These are phyloP conservation scores for Catocala sponsa DNA, from an alignment of 2,888 invertebrate genomes.

Conservation along the genomic window DNA sequence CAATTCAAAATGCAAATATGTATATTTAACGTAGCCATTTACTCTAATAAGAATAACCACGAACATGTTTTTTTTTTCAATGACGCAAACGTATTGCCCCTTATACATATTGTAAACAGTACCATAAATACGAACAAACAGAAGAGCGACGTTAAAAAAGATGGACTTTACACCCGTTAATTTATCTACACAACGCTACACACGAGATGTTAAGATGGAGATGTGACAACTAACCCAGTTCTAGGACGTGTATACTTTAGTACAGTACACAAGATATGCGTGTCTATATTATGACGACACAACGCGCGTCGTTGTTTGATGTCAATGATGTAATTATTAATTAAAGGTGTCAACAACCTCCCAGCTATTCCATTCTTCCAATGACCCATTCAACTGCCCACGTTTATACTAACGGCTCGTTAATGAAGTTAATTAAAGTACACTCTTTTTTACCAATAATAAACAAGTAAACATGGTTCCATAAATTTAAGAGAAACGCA, in stretches of 20 bases:
- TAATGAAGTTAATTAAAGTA: slow-evolving; percentile 14
- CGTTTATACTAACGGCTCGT: slow-evolving; percentile 13
- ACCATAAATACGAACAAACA: slow-evolving; percentile 4
- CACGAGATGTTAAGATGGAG: neutral
- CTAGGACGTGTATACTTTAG: slow-evolving; percentile 9
- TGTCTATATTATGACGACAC: slow-evolving; percentile 18
- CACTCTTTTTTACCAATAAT: slow-evolving; percentile 31
- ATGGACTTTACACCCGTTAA: slow-evolving; percentile 29
- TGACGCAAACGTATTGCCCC: too few species aligned
- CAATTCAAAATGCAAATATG: neutral
- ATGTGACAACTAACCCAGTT: slow-evolving; percentile 17
- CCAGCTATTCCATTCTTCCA: slow-evolving; percentile 26
- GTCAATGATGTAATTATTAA: slow-evolving; percentile 37
- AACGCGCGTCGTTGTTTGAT: slow-evolving; percentile 22
- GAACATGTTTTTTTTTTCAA: too few species aligned
- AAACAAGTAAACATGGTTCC: slow-evolving; percentile 56
- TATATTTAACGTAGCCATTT: too few species aligned
- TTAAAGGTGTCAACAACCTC: slow-evolving; percentile 39
- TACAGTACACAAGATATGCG: slow-evolving; percentile 1
- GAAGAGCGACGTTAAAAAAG: slow-evolving; percentile 19
- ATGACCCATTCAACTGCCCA: slow-evolving; percentile 8
- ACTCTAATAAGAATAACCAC: too few species aligned
- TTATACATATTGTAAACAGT: too few species aligned
- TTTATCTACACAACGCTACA: slow-evolving; percentile 13
- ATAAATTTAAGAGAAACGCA: slow-evolving; percentile 68